Conservation (phyloP, 2,888 invertebrate species). For the Hipparchia semele region DNA sequence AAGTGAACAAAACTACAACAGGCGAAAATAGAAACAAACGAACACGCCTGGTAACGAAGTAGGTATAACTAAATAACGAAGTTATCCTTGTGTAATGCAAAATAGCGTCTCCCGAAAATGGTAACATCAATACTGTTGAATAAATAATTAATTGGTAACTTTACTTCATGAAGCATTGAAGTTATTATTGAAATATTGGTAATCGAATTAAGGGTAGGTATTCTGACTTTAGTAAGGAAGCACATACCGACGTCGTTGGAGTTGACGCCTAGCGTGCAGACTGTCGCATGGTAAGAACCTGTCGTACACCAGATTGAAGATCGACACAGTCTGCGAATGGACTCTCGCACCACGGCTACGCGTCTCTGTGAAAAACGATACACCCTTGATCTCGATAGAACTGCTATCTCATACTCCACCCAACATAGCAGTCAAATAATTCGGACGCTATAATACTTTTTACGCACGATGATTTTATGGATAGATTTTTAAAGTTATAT, state of each 20-base stretch:
- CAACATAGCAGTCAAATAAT: not conserved
- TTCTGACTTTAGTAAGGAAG: not conserved
- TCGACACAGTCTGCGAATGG: conserved; percentile 47
- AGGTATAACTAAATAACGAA: no score
- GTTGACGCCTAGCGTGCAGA: conserved; percentile 52
- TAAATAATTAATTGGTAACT: no score
- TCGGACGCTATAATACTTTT: no score
- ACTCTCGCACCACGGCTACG: conserved; percentile 46
- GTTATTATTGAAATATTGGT: no score
- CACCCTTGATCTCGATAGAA: not conserved
- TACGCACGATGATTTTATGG: no score
- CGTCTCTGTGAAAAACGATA: conserved; percentile 11
- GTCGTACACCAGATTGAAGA: conserved; percentile 59
- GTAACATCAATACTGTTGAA: no score
- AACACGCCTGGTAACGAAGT: no score
- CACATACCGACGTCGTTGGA: conserved; percentile 57
- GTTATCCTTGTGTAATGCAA: no score
- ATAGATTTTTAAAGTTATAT: no score
- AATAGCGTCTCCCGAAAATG: not conserved
- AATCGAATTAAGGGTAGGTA: no score
- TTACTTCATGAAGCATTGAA: no score
- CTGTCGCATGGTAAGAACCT: conserved; percentile 62
- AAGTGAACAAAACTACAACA: not conserved
- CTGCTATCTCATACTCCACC: not conserved
- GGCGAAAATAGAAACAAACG: no score